These are phyloP conservation scores for Magallana gigas DNA, from an alignment of 1,140 invertebrate species.

Conservation along the genomic window DNA sequence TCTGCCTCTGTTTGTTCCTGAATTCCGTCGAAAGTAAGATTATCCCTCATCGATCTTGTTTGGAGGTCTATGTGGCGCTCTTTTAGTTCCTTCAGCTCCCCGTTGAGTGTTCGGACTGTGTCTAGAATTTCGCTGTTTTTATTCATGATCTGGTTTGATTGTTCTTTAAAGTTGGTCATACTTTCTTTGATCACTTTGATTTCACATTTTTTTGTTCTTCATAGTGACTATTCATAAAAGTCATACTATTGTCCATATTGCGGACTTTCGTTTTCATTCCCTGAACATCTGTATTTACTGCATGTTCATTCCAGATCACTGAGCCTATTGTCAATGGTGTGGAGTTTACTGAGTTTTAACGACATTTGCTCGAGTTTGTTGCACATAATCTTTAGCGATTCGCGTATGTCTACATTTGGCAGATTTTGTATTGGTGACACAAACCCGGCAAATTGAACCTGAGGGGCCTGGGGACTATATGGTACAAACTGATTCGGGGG, in stretches of 20 bases:
- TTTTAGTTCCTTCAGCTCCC: neutral
- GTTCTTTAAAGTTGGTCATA: neutral
- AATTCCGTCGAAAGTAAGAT: neutral
- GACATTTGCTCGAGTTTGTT: neutral
- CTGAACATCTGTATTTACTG: neutral
- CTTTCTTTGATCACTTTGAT: neutral
- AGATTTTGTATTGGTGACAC: neutral
- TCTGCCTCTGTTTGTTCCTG: neutral
- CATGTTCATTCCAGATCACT: neutral
- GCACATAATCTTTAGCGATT: neutral
- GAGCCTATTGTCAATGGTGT: neutral
- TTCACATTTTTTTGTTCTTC: neutral
- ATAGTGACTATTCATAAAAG: neutral
- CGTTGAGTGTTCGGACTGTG: neutral
- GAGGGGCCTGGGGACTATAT: no score
- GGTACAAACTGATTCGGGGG: no score
- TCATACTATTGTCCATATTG: neutral
- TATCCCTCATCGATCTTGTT: neutral
- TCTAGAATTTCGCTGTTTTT: neutral
- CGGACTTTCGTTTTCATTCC: neutral
- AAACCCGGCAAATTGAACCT: no score
- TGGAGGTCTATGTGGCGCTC: conserved; percentile 12
- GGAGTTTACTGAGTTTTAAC: neutral
- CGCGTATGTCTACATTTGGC: neutral
- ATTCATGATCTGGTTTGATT: neutral